Conservation (phyloP, 1,140 invertebrate genomes). For the Glossosoma conforme region DNA sequence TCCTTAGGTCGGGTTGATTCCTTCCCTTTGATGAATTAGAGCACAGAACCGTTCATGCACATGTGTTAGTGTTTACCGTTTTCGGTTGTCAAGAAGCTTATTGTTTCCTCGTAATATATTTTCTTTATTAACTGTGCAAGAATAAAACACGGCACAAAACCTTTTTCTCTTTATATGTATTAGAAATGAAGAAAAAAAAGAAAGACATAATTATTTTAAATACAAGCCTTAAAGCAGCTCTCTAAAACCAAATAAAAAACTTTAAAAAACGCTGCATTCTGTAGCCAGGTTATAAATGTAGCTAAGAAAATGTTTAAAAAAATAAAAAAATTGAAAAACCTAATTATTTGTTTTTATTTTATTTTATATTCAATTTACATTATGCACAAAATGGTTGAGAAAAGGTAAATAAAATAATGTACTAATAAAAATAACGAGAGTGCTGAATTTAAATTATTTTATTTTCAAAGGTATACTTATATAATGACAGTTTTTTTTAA, state of each 20-base stretch:
- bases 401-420: too few species aligned
- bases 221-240: conserved; percentile 27
- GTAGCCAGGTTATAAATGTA: conserved; percentile 28
- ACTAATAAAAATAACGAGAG: too few species aligned
- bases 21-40: too few species aligned
- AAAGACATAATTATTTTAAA: conserved; percentile 22
- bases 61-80: too few species aligned
- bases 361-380: background rate
- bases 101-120: too few species aligned
- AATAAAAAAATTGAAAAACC: conserved; percentile 28
- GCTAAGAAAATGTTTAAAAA: conserved; percentile 26
- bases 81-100: too few species aligned
- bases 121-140: background rate
- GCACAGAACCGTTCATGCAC: too few species aligned
- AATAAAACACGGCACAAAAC: conserved; percentile 24
- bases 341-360: background rate
- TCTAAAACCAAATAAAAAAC: conserved; percentile 28
- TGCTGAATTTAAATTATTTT: too few species aligned
- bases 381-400: background rate
- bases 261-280: conserved; percentile 27
- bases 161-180: conserved; percentile 26
- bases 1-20: too few species aligned
- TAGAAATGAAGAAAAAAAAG: conserved; percentile 22
- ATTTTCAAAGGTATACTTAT: too few species aligned
- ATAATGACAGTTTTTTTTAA: too few species aligned